Percentiles rank a stretch among this genome's conserved stretches.
Evolutionary conservation across 2,888 invertebrate species (phyloP).

Genomic region (Masnerella sp.): DNA sequence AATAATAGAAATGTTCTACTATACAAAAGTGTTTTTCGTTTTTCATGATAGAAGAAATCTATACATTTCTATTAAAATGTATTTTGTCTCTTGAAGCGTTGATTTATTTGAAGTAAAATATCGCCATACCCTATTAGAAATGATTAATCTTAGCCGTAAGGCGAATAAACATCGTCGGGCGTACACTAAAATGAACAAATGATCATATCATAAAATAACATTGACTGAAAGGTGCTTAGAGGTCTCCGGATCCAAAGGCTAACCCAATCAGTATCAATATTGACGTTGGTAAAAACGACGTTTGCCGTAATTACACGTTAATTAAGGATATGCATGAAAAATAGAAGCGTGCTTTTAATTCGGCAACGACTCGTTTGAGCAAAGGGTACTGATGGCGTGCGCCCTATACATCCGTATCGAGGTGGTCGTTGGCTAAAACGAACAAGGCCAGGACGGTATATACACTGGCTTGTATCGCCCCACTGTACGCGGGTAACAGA

Average conservation of each 20-base stretch:
- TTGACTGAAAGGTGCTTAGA: slow-evolving; percentile 27
- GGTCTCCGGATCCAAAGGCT: slow-evolving; percentile 13
- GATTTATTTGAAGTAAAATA: no score
- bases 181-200: slow-evolving; percentile 10
- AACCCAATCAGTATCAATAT: slow-evolving; percentile 57
- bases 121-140: no score
- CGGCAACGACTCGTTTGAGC: slow-evolving; percentile 59
- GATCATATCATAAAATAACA: slow-evolving; percentile 28
- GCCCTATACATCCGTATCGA: slow-evolving; percentile 63
- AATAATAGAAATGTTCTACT: no score
- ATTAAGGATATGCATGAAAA: slow-evolving; percentile 58
- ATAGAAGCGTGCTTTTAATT: slow-evolving; percentile 56
- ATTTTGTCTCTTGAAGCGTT: no score
- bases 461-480: slow-evolving; percentile 67
- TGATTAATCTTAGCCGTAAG: no score
- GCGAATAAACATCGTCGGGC: no score
- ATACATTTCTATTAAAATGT: no score
- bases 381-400: slow-evolving; percentile 61
- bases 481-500: slow-evolving; percentile 76
- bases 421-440: slow-evolving; percentile 54
- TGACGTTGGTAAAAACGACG: slow-evolving; percentile 57
- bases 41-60: no score
- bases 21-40: no score
- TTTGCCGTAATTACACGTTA: slow-evolving; percentile 57
- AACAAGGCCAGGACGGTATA: slow-evolving; percentile 49